Conservation (phyloP, 2,113 vertebrate genomes). For the Atherinomorus stipes region DNA sequence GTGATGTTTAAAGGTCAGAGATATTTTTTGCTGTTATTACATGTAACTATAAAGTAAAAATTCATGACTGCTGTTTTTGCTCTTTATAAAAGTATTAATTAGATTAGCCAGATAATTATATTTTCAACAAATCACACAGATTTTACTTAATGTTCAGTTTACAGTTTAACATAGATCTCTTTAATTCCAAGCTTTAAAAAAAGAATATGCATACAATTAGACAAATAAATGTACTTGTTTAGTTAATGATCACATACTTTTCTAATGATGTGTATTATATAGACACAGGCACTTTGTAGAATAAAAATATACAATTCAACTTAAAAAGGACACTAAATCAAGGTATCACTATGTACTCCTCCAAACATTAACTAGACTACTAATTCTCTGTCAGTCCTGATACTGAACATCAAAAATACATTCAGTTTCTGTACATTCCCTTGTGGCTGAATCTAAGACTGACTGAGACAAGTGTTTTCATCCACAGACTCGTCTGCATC, state of each 20-base stretch:
- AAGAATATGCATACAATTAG: constrained; percentile 12
- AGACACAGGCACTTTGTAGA: constrained; percentile 56
- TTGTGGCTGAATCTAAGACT: constrained; percentile 21
- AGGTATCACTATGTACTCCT: constrained; percentile 3
- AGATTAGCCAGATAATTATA: not conserved
- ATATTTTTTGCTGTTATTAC: not conserved
- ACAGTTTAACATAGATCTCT: constrained; percentile 34
- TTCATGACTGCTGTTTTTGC: too few species aligned
- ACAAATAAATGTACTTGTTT: constrained; percentile 25
- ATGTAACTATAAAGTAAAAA: too few species aligned
- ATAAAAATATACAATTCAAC: constrained; percentile 32
- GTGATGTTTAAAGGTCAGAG: not conserved
- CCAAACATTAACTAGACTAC: constrained; percentile 23
- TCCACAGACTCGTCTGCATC: constrained; percentile 61
- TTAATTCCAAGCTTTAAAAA: constrained; percentile 24
- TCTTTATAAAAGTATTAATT: not conserved
- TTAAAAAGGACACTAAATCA: constrained; percentile 2
- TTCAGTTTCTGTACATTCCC: not conserved
- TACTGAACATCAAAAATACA: constrained; percentile 3
- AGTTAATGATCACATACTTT: constrained; percentile 12
- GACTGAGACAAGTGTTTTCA: constrained; percentile 65
- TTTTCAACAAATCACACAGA: constrained; percentile 26
- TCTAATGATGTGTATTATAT: constrained; percentile 39
- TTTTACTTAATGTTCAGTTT: constrained; percentile 6
- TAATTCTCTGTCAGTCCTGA: constrained; percentile 22